phyloP scores from a whole-genome alignment of 2,113 vertebrate genomes.

The Bucco capensis region DNA sequence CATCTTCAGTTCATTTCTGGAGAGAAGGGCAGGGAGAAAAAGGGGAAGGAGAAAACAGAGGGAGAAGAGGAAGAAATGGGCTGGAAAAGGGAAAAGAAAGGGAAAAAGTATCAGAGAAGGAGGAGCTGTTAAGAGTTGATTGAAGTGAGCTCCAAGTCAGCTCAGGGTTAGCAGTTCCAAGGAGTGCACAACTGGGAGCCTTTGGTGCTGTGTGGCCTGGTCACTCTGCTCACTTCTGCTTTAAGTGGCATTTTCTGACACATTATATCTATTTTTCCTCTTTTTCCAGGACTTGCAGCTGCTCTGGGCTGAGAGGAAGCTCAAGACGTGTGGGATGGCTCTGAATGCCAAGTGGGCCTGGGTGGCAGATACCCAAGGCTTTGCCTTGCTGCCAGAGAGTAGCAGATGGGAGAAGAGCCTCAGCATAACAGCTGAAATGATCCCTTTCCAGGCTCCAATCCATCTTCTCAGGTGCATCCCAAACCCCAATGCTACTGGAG shows the following conservation, averaged over 20 bases:
- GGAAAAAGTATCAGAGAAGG: background rate
- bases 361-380: constrained; percentile 1
- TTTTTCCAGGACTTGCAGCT: background rate
- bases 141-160: background rate
- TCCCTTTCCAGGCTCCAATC: no score
- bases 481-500: no score
- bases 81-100: background rate
- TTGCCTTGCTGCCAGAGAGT: background rate
- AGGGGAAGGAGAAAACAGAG: background rate
- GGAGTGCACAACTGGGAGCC: background rate
- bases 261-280: background rate
- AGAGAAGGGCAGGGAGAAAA: background rate
- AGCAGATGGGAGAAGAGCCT: constrained; percentile 14
- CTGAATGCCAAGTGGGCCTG: background rate
- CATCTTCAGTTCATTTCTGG: background rate
- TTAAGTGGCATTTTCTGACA: background rate
- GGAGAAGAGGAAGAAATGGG: background rate
- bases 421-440: no score
- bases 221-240: background rate
- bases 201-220: background rate
- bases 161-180: background rate
- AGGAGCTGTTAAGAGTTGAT: background rate
- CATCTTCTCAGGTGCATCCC: no score
- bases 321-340: background rate
- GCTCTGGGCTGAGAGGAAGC: background rate